These are phyloP conservation scores for Macropis europaea DNA, from an alignment of 2,888 invertebrate species.

Conservation along the genomic window DNA sequence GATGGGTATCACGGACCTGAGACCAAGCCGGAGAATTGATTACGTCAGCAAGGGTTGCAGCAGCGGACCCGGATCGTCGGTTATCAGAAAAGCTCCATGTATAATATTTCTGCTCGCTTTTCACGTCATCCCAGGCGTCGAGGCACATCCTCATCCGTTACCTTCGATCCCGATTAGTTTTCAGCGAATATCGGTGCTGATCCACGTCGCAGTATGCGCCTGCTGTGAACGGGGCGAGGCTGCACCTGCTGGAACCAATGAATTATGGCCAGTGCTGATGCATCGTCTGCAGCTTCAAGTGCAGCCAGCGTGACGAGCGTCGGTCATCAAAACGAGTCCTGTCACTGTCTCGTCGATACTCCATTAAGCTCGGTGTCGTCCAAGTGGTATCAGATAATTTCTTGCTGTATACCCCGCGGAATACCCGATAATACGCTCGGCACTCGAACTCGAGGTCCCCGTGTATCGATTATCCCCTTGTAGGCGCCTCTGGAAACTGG, in stretches of 20 bases:
- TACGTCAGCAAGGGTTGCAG: too few relatives aligned
- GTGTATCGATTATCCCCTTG: too few relatives aligned
- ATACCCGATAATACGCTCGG: slow-evolving; percentile 1
- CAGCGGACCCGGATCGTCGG: too few relatives aligned
- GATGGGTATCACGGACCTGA: too few relatives aligned
- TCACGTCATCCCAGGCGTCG: slow-evolving; percentile 42
- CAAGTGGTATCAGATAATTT: slow-evolving; percentile 26
- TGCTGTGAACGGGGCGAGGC: slow-evolving; percentile 24
- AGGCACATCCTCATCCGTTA: slow-evolving; percentile 61
- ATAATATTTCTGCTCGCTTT: slow-evolving; percentile 21
- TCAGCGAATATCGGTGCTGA: slow-evolving; percentile 52
- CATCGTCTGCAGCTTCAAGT: slow-evolving; percentile 54
- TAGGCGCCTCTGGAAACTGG: too few relatives aligned
- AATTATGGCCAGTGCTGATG: slow-evolving; percentile 57
- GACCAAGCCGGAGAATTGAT: too few relatives aligned
- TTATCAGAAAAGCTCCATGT: slow-evolving; percentile 27
- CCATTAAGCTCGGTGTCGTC: slow-evolving; percentile 34
- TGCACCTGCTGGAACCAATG: slow-evolving; percentile 50
- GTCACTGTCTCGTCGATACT: slow-evolving; percentile 47
- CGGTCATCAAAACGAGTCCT: slow-evolving; percentile 43
- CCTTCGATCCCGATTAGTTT: slow-evolving; percentile 69
- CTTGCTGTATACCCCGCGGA: neutral
- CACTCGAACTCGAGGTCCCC: neutral
- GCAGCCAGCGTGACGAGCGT: slow-evolving; percentile 40
- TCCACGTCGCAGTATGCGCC: slow-evolving; percentile 40